These are phyloP conservation scores for Sebastiscus albofasciatus DNA, from an alignment of 2,797 vertebrate species.

Conservation along the genomic window DNA sequence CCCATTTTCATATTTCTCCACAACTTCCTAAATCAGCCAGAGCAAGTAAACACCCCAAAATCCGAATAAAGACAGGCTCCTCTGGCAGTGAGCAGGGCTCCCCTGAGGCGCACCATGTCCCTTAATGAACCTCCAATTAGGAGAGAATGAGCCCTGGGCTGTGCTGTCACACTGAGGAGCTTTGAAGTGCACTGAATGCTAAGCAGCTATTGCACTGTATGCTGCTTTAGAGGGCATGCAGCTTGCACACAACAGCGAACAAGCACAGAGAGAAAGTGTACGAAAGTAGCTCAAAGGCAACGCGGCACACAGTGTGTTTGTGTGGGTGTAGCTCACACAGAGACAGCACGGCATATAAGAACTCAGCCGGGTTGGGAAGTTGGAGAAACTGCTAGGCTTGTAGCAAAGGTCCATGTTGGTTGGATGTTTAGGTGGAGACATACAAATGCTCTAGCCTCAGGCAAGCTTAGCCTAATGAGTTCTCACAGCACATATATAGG, in stretches of 20 bases:
- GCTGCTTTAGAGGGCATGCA: conserved; percentile 57
- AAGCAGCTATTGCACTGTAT: conserved; percentile 68
- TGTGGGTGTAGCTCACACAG: conserved; percentile 46
- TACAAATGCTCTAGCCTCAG: conserved; percentile 34
- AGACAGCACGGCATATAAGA: background rate
- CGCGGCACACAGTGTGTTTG: conserved; percentile 37
- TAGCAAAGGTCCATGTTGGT: conserved; percentile 37
- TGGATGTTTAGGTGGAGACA: conserved; percentile 32
- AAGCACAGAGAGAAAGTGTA: conserved; percentile 37
- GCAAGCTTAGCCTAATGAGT: conserved; percentile 45
- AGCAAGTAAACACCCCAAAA: conserved; percentile 65
- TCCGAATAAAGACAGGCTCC: conserved; percentile 56
- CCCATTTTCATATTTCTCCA: conserved; percentile 69
- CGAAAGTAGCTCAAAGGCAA: conserved; percentile 81
- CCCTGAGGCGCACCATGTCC: conserved; percentile 70
- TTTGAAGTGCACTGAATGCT: conserved; percentile 78
- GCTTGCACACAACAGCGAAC: conserved; percentile 55
- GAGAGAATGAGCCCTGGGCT: conserved; percentile 76
- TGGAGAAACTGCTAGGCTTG: conserved; percentile 29
- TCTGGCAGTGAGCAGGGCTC: conserved; percentile 60
- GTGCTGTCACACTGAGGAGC: conserved; percentile 70
- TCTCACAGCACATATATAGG: conserved; percentile 26
- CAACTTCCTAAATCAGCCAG: conserved; percentile 61
- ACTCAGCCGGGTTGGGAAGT: conserved; percentile 24
- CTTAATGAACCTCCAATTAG: conserved; percentile 85